Base-by-base conservation (phyloP, 2,113 vertebrate species). In the Lophochroa leadbeateri region DNA sequence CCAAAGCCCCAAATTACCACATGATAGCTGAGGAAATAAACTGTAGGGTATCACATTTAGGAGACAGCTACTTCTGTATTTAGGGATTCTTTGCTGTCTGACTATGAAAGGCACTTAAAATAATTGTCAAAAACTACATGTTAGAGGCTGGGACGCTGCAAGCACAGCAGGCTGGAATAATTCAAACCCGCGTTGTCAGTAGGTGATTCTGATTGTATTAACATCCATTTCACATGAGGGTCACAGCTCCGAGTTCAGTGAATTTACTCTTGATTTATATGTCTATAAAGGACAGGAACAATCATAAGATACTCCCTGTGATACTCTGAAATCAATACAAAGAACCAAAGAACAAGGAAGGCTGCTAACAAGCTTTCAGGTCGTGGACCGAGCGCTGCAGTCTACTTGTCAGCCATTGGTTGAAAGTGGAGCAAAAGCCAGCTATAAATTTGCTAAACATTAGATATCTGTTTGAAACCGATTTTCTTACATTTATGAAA, bases 321-420 rank as follows among this genome's bases (percentile, higher is more conserved):
- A 95, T 92, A 96, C 88, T 82, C 87, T 95, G 88, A 91, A 94
- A 97, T 97, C 94, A 97, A 95, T 96, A 95, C 78, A 91, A 92
- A 92, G 84, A 92, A 70, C 78, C 71, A 94, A 86, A 96, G 80
- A 94, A 95, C 93, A 82, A 77, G 94, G 91, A 61, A 91, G 74
- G 69, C 93, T 94, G 90, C 88, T 97, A 96, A 93, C 95, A 95
- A 93, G 89, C 77, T 96, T 90, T 95, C 87, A 87, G 92, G 86
- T 92, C 85, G 81, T 78, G 90, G 89, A 93, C 80, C 69, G 63
- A 96, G 64, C 17, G 0, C 89, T 86, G 92, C 88, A 53, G 84
- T 97, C 86, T 76, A 43, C 91, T 94, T 87, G 46, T 41, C 82
- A 89, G 72, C 82, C 47, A 92, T 95, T 97, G 94, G 94, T 92